phyloP scores from a whole-genome alignment of 2,797 vertebrate genomes.

The Cossypha niveicapilla region DNA sequence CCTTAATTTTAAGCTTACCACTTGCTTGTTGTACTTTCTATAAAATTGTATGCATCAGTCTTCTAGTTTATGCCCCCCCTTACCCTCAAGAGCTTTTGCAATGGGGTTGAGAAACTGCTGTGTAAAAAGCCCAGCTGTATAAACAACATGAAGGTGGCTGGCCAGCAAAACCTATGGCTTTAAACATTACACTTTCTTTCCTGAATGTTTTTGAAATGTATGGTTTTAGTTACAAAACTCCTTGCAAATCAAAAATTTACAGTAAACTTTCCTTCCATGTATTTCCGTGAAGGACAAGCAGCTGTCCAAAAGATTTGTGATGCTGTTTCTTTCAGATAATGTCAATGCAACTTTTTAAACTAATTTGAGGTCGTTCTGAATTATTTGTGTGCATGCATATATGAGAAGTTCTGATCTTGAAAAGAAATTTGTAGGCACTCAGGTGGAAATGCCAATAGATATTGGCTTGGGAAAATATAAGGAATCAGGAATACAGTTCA shows the following conservation, averaged over 20 bases:
- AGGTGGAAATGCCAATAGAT: neutral
- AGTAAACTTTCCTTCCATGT: neutral
- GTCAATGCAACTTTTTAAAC: neutral
- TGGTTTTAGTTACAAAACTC: neutral
- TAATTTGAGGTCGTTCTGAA: neutral
- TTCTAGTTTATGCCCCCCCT: neutral
- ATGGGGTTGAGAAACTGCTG: neutral
- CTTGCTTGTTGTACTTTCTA: neutral
- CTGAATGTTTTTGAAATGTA: neutral
- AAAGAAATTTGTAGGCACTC: neutral
- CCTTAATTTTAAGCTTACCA: neutral
- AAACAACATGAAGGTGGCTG: conserved; percentile 11
- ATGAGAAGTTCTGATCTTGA: neutral
- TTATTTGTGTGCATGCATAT: neutral
- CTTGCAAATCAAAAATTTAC: neutral
- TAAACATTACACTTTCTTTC: neutral
- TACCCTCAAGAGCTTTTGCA: neutral
- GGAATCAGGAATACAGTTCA: neutral
- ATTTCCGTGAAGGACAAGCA: neutral
- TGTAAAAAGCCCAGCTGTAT: conserved; percentile 25
- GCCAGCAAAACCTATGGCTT: neutral
- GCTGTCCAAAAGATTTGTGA: neutral
- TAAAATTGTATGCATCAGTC: neutral
- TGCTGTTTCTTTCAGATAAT: neutral
- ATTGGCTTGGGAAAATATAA: neutral